Conservation (phyloP, 1,140 invertebrate genomes). For the Paraescarpia echinospica region DNA sequence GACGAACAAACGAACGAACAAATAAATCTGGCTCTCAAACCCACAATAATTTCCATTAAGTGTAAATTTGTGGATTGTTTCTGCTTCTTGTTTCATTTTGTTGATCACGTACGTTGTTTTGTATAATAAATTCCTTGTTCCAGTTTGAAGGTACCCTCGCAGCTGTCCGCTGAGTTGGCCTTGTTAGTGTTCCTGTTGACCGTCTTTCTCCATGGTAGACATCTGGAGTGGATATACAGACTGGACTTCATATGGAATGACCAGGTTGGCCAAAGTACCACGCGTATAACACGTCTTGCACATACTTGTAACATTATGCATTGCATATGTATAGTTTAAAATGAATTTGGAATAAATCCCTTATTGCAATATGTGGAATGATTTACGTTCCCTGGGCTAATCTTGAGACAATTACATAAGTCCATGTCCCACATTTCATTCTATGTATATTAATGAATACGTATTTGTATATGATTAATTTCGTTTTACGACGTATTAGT, state of each 20-base stretch:
- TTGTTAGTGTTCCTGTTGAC: slow-evolving; percentile 79
- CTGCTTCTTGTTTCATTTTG: not conserved
- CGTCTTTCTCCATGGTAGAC: slow-evolving; percentile 77
- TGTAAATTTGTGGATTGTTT: not conserved
- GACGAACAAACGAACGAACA: not conserved
- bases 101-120: not conserved
- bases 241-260: slow-evolving; percentile 95
- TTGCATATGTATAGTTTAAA: not conserved
- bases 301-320: not conserved
- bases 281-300: not conserved
- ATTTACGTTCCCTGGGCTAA: too few relatives aligned
- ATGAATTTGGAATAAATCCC: too few relatives aligned
- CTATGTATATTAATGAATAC: too few relatives aligned
- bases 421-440: too few relatives aligned
- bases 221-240: slow-evolving; percentile 67
- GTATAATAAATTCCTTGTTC: not conserved
- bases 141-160: slow-evolving; percentile 55
- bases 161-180: slow-evolving; percentile 62
- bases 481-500: too few relatives aligned
- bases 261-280: slow-evolving; percentile 62
- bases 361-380: too few relatives aligned
- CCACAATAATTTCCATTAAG: not conserved
- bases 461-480: too few relatives aligned
- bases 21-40: not conserved
- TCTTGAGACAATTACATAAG: too few relatives aligned